Base-by-base conservation (phyloP, 2,888 invertebrate species). In the Synanthedon formicaeformis region DNA sequence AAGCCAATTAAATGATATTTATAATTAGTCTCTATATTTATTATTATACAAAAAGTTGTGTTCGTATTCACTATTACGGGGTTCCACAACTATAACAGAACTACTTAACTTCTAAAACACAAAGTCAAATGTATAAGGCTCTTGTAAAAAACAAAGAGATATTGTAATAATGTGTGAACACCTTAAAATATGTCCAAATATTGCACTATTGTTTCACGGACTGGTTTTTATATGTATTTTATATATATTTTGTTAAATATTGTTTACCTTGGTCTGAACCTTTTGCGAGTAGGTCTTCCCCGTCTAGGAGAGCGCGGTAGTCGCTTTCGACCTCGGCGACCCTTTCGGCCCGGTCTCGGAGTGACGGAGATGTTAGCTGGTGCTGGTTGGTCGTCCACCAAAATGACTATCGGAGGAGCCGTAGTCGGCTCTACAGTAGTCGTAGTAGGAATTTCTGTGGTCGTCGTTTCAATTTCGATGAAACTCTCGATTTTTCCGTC, bases 381-480 rank as follows among this genome's bases (percentile, higher is more conserved):
- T 14, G 78, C 81, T 0, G 86, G 86, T 58, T 87, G 85, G 61
- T 87, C 86, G 55, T 87, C 86, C 51, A 86, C 86, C 52, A 87
- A 66, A 51, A 87, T 85, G 2, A 87, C 86, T 14, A 82, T 73
- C 0, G 86, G 86, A 2, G 86, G 71, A 27, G 67, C 58, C 8
- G 83, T 81, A 2, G 78, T 79, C 8, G 78, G 72, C 51, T 73
- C 75, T 52, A 66, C 48, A 1, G 73, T 74, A 18, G 73, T 71
- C 13, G 76, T 75, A 5, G 73, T 74, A 48, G 69, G 68, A 58
- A 60, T 61, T 58, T 73, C 78, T 5, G 73, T 79, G 40, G 73
- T 81, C n/a, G 78, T 82, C 50, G 63, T 75, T 61, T 83, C 78
- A 52, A 74, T 58, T 62, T 83, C 84, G 48, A 79, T 61, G 50